Base-by-base conservation (phyloP, 1,140 invertebrate species). In the Papilio polyxenes region DNA sequence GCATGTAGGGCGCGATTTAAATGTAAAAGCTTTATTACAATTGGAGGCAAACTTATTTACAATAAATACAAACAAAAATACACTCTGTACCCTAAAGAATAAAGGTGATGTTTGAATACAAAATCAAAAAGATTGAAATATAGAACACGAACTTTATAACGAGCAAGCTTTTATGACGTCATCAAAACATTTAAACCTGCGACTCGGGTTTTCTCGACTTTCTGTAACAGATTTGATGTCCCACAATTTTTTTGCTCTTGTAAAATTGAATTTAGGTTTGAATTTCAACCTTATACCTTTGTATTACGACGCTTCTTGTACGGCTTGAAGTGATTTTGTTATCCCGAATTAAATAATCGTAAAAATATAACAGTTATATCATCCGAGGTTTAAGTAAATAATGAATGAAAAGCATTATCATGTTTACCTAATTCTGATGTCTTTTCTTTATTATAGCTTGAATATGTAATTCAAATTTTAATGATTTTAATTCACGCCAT, bases 151-250 rank as follows among this genome's bases (percentile, higher is more conserved):
- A 80, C 78, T 82, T 85, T 89, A 88, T 89, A 88, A 89, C 85
- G 87, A 85, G 83, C 80, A 80, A 80, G 82, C 84, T 89, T 89
- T 89, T 89, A 89, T 89, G 87, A 89, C 88, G 85, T 89, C 88
- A 88, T 89, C 87, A 88, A 89, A 88, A 79, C 85, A 86, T 85
- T 89, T 87, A 88, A 87, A 86, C 86, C 82, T 82, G 85, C 87
- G 87, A 87, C 86, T 84, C 84, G 23, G 82, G 81, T 81, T 84
- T 82, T 85, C 84, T 83, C 84, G 78, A 81, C 86, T 85, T 85
- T 81, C 82, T 86, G 83, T 86, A 83, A 84, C 84, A 84, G 82
- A 83, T 82, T 81, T 83, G 82, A 82, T 83, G 72, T 80, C 83
- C 82, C 77, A 31, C 76, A 69, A 56, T 51, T 80, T 79, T 74